Conservation (phyloP, 2,888 invertebrate species). For the Heliconius aoede region DNA sequence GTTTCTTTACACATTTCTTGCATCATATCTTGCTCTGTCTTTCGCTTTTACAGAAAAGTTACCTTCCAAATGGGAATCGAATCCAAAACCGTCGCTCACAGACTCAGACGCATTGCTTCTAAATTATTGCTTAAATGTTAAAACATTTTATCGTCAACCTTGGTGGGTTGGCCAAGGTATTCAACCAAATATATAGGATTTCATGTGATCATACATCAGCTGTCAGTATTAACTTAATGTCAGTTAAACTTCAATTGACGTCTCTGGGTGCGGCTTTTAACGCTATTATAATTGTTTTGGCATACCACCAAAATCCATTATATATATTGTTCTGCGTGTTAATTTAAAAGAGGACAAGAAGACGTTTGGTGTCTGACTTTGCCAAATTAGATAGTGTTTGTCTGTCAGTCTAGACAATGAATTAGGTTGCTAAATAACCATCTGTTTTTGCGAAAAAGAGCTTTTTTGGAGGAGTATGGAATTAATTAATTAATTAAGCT, state of each 20-base stretch:
- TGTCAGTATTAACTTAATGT: background rate
- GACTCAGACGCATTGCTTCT: background rate
- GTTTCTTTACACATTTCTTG: no score
- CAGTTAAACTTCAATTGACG: background rate
- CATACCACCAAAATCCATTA: background rate
- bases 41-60: no score
- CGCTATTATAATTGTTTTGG: background rate
- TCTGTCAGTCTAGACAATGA: background rate
- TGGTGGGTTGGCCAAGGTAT: no score
- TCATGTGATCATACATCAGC: background rate
- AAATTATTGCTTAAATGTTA: background rate
- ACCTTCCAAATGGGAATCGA: no score
- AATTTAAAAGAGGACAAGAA: background rate
- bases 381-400: conserved; percentile 1
- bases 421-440: background rate
- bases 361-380: background rate
- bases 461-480: no score
- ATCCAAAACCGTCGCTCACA: background rate
- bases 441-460: no score
- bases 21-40: no score
- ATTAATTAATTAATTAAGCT: no score
- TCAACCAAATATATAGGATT: background rate
- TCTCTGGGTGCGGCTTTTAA: background rate
- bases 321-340: no score
- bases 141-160: background rate